Base-by-base conservation (phyloP, 2,797 vertebrate species). In the Parauchenoglanis punctatus region DNA sequence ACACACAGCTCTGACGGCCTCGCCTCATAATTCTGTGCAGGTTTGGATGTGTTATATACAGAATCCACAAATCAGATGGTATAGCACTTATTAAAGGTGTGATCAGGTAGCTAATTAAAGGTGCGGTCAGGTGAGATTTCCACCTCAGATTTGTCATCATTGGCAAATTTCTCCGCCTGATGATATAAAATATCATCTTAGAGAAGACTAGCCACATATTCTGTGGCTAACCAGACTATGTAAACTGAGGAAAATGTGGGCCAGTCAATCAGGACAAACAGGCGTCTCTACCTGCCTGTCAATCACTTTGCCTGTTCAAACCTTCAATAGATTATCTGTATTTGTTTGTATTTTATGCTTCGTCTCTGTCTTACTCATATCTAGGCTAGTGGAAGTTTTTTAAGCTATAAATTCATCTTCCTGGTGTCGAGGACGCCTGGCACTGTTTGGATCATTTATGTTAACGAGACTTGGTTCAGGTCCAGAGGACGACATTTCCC, bases 381-480 rank as follows among this genome's bases (percentile, higher is more conserved):
- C 2, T 23, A 49, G 46, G 46, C 46, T 10, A 12, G 70, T 73
- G 72, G n/a, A 52, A 54, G n/a, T 8, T 28, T 52, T 77, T 15
- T 5, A 75, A 77, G 12, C 25, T 31, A 28, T 15, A 54, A 77
- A 2, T 15, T 77, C 5, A n/a, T 84, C 23, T 40, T 82, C 20
- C 35, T n/a, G 1, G 7, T 67, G 25, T 63, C 4, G 1, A 40
- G 11, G 81, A 54, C 28, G n/a, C 23, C 52, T 70, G 61, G 28
- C n/a, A 13, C n/a, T 49, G 44, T 72, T 56, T 44, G 67, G n/a
- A 70, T n/a, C 31, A 63, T 6, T n/a, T 58, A 40, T 40, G 72
- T 65, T 65, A 85, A 76, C 70, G 52, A 86, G 72, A n/a, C 18
- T 31, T 35, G 77, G 58, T 59, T 84, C 44, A 52, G 25, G 20